Base-by-base conservation (phyloP, 2,888 invertebrate genomes). In the Steinernema hermaphroditum region DNA sequence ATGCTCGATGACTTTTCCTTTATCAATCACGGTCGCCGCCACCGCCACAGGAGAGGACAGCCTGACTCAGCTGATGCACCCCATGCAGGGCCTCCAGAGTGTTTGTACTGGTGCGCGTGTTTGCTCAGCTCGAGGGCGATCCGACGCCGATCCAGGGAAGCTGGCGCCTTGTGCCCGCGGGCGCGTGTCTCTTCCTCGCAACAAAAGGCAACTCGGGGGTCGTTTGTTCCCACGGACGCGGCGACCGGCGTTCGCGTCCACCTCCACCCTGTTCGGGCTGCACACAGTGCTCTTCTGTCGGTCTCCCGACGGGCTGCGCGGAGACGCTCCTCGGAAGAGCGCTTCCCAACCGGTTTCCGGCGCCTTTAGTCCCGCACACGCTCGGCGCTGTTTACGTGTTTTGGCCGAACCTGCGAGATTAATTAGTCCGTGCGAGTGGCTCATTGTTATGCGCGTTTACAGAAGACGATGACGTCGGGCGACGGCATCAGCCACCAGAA, bases 171-270 rank as follows among this genome's bases (percentile, higher is more conserved):
- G 54, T 37, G 37, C 37, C 37, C 37, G 6, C 12, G 37, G 37
- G 37, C 37, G n/a, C n/a, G n/a, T n/a, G 37, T 37, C 37, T 37
- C 12, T 12, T 12, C 37, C 2, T 4, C 27, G 54, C 54, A 54
- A 54, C 54, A 54, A 54, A 24, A 54, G 54, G 54, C 14, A 54
- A 54, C 54, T 54, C 27, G 16, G 46, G 54, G 54, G 54, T 54
- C 54, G 54, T 24, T 9, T 22, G 54, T 22, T 54, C 54, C 54
- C 54, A 54, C 54, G 54, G 14, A 27, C 54, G 54, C 19, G 6
- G 12, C 54, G 24, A 22, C 54, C 54, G 49, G 9, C 19, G 27
- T 54, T 54, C 54, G 6, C 54, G 54, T 54, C 54, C 24, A 49
- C 19, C 19, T 49, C 49, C 49, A 41, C 43, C 43, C 8, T n/a